These are phyloP conservation scores for Plecturocebus donacophilus DNA, from an alignment of 2,113 vertebrate genomes.

Conservation along the genomic window DNA sequence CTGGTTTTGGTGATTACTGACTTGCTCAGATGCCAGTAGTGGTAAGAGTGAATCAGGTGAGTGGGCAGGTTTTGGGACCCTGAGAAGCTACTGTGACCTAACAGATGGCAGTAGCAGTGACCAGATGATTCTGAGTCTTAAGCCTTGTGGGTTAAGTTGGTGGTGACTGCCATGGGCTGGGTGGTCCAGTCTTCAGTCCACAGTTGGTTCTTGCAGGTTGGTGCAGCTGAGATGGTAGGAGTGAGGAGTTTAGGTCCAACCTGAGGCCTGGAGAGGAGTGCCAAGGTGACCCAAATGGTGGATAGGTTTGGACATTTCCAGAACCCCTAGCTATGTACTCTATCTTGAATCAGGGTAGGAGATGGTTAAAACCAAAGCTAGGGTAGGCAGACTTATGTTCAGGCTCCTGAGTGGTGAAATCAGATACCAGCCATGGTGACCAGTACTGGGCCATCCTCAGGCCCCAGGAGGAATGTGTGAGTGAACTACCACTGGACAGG, in stretches of 20 bases:
- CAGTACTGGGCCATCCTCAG: too few species aligned
- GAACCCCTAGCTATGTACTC: not conserved
- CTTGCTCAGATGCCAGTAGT: not conserved
- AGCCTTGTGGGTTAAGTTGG: not conserved
- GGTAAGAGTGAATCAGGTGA: not conserved
- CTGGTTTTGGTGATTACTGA: not conserved
- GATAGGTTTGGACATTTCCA: not conserved
- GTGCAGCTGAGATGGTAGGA: not conserved
- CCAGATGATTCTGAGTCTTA: not conserved
- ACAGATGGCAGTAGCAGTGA: not conserved
- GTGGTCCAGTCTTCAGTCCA: not conserved
- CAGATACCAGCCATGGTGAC: not conserved
- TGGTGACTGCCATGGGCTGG: not conserved
- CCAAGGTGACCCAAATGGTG: not conserved
- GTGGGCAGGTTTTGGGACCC: not conserved
- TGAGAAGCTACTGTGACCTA: not conserved
- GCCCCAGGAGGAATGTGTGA: too few species aligned
- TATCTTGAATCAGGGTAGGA: not conserved
- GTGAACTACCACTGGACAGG: too few species aligned
- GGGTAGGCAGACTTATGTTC: not conserved
- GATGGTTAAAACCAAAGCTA: not conserved
- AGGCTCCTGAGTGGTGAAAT: not conserved
- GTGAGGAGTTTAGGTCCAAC: not conserved
- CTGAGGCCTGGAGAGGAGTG: not conserved
- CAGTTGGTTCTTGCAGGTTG: not conserved